phyloP scores from a whole-genome alignment of 92 coral and sea anemone genomes.

The Metridium senile region DNA sequence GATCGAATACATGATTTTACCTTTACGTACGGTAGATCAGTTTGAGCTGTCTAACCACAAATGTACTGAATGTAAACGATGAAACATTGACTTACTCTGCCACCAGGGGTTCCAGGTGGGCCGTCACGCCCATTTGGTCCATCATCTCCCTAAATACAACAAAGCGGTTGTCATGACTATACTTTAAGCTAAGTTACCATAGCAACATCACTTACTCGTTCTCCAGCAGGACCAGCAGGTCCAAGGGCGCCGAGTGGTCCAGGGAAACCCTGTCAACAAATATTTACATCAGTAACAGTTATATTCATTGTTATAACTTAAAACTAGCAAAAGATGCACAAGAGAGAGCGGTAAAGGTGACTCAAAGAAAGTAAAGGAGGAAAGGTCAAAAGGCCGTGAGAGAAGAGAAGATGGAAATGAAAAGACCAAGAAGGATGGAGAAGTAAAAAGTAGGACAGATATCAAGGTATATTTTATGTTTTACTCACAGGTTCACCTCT shows the following conservation, averaged over 20 bases:
- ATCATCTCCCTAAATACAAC: slow-evolving; percentile 32
- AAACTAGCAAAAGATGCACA: neutral
- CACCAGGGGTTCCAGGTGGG: slow-evolving; percentile 36
- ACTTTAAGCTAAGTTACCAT: too few relatives aligned
- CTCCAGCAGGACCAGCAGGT: slow-evolving; percentile 28
- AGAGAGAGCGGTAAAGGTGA: neutral
- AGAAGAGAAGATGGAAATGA: neutral
- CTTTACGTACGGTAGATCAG: too few relatives aligned
- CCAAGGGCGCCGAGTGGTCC: slow-evolving; percentile 39
- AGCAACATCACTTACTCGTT: slow-evolving; percentile 20
- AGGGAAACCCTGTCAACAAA: slow-evolving; percentile 28
- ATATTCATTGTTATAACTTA: neutral
- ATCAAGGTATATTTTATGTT: neutral
- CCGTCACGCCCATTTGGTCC: slow-evolving; percentile 49
- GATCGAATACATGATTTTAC: too few relatives aligned
- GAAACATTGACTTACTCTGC: slow-evolving; percentile 45
- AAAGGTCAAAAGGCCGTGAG: too few relatives aligned
- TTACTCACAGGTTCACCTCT: slow-evolving; percentile 66
- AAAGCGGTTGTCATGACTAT: too few relatives aligned
- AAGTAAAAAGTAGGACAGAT: too few relatives aligned
- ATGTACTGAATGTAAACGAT: too few relatives aligned
- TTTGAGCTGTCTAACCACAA: too few relatives aligned
- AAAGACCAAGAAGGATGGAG: too few relatives aligned
- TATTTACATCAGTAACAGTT: neutral
- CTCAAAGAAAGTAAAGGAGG: neutral